Evolutionary conservation across 2,888 invertebrate genomes (phyloP), one percentile per base, ranked within the genome.

Genomic region (Lasioglossum leucozonium): DNA sequence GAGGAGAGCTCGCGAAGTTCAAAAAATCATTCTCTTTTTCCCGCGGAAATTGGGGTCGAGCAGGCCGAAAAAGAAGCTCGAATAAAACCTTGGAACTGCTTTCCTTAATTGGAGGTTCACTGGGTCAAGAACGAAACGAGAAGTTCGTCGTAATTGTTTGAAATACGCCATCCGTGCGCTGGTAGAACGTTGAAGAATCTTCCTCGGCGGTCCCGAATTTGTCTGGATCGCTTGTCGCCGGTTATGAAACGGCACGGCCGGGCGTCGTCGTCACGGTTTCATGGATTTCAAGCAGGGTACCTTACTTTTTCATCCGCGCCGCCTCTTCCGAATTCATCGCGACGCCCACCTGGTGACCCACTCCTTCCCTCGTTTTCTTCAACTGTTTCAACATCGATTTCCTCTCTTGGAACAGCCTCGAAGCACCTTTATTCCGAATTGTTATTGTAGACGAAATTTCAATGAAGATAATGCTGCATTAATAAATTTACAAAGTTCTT

Each of bases 301-400:
- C 42, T 13, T 18, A 11, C 58, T 72, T 18, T 42, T 71, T 22
- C 58, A 16, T 16, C n/a, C 11, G 58, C 44, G 16, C 6, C 62
- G 34, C 26, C 44, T 72, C 18, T 65, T n/a, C 16, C 22, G 22
- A 75, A 18, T 72, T 84, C 78, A 62, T 51, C 34, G 62, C 78
- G 16, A 3, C 51, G 65, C 47, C 75, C 75, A 78, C 40, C 30
- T 6, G 47, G 30, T 30, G 58, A 44, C 22, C 65, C 75, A 42
- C 62, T 73, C 42, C 1, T 51, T 69, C 0, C 30, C 30, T 30
- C 30, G 62, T 30, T 30, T 18, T 16, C 26, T 6, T 62, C 2
- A 16, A 62, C 30, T 16, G 30, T 2, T 30, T 26, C 5, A 11
- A 55, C n/a, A 55, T 55, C 11, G n/a, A n/a, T n/a, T n/a, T n/a